These are phyloP conservation scores for Platyscapa corneri DNA, from an alignment of 1,140 invertebrate genomes.

Conservation along the genomic window DNA sequence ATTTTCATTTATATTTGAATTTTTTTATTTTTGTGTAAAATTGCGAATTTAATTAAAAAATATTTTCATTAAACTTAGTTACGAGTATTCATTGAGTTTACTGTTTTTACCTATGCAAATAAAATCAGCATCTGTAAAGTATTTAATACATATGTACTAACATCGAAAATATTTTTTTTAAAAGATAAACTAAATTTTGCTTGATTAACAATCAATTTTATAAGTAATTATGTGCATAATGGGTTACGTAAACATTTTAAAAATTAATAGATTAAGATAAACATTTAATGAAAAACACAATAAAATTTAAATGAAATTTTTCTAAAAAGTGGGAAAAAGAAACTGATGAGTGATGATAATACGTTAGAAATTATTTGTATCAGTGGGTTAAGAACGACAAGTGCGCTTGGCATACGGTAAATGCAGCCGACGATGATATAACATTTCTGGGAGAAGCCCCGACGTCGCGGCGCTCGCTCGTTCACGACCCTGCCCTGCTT, in stretches of 20 bases:
- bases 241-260: no score
- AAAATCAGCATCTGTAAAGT: background rate
- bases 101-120: background rate
- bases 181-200: background rate
- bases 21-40: no score
- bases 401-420: background rate
- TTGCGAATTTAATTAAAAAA: background rate
- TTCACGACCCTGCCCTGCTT: conserved; percentile 62
- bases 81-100: background rate
- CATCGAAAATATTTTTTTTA: background rate
- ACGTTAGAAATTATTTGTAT: background rate
- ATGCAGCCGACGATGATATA: conserved; percentile 30
- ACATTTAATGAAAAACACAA: background rate
- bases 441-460: conserved; percentile 57
- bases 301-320: background rate
- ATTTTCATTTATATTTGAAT: no score
- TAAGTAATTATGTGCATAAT: no score
- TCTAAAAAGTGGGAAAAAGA: background rate
- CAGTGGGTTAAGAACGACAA: conserved; percentile 21
- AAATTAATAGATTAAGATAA: no score
- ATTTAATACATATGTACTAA: background rate
- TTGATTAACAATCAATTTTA: background rate
- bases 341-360: background rate
- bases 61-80: background rate
- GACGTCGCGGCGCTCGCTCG: conserved; percentile 45